Base-by-base conservation (phyloP, 2,888 invertebrate genomes). In the Sarcophaga caerulescens region DNA sequence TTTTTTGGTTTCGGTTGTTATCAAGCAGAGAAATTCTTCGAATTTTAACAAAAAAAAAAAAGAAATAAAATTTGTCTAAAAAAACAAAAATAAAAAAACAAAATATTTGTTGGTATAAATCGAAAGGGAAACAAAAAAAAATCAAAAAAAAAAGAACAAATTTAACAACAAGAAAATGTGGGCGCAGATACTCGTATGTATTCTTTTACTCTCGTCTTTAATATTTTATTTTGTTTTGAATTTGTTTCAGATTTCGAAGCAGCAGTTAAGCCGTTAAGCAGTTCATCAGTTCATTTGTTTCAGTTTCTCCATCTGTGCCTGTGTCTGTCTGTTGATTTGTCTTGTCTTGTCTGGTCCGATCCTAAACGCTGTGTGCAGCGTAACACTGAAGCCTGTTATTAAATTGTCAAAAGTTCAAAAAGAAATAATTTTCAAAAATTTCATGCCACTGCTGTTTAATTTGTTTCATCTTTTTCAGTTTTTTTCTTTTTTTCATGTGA, bases 401-500 rank as follows among this genome's bases (percentile, higher is more conserved):
- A 92, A 93, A 93, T 93, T 92, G 92, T 92, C 92, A 92, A 92
- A 92, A 91, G 91, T 89, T 89, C 88, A 88, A 88, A 88, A 89
- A 90, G 89, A 89, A 89, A 90, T 90, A 90, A 89, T 88, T 87
- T 88, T 78, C 81, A 47, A 76, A 68, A 87, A 88, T 85, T 86
- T 86, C 87, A 88, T 88, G 88, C 87, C 85, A 86, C 85, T 86
- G 84, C 77, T 84, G 86, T 84, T 86, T 81, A 82, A 82, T 82
- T 77, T 76, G 19, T 75, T 59, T 80, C 17, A 44, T 75, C 59
- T 71, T 62, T 70, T 70, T 52, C 52, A 35, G 3, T 68, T 44
- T 68, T 44, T 59, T 76, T 0, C 11, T 52, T 75, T 65, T 68
- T 62, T 25, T 70, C 14, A 1, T 52, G 35, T 70, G 6, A 21